Base-by-base conservation (phyloP, 1,140 invertebrate genomes). In the Drosophila seguyi region DNA sequence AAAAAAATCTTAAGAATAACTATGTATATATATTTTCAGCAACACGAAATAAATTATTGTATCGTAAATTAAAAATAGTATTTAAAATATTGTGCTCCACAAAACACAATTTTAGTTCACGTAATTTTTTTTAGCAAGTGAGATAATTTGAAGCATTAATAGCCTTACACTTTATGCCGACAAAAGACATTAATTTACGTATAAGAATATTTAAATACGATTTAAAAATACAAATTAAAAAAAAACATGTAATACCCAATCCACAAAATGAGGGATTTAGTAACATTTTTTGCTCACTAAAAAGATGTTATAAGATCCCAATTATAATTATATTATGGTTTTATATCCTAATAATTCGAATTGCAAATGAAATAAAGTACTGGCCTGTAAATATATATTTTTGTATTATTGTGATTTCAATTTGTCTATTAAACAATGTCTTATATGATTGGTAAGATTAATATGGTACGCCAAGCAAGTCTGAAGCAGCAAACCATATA, bases 271-370 rank as follows among this genome's bases (percentile, higher is more conserved):
- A 10, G 2, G 69, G 67, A 41, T 55, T 71, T 63, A 48, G 36
- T 87, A 87, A 87, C 83, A 87, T 87, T 87, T 87, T 87, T 69
- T 86, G 83, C 83, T 86, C 83, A 86, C 83, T 81, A 22, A 11
- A 61, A 82, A 87, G n/a, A 79, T 86, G 83, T 84, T 83, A 83
- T 63, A 65, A 39, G 62, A 47, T 62, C 50, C 62, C 29, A 8
- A 8, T 29, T 20, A n/a, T 27, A 1, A 27, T 38, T 29, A 20
- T 42, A 29, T 20, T 29, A 29, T 20, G 13, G 60, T 65, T 34
- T 25, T 11, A 60, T 8, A 18, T 27, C 16, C 16, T 34, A 44
- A n/a, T 58, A 14, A 42, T 57, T 20, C 6, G 7, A 25, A 11
- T 25, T 42, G 8, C 25, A 29, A 47, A 3, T 45, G 4, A 45